Evolutionary conservation across 2,888 invertebrate genomes (phyloP).

Genomic region (Netelia inedita): DNA sequence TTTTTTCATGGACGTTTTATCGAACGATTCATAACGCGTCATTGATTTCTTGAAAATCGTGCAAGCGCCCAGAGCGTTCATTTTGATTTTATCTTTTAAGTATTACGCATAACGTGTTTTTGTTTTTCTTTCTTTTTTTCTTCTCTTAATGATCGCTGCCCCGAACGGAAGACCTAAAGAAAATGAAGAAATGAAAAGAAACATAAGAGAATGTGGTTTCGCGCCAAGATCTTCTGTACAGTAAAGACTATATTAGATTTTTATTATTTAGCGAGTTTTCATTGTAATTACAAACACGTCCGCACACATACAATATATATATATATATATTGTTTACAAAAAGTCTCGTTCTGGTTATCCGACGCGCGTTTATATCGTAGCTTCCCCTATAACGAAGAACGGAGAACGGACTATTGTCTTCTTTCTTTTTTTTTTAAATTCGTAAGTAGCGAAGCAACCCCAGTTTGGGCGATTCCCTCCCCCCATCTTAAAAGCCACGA

Average conservation of each 20-base stretch:
- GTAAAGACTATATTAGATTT: conserved; percentile 80
- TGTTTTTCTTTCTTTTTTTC: conserved; percentile 36
- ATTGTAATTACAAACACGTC: conserved; percentile 56
- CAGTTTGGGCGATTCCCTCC: conserved; percentile 51
- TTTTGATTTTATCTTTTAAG: conserved; percentile 60
- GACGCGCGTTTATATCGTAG: conserved; percentile 76
- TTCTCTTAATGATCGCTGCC: conserved; percentile 60
- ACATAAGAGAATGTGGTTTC: conserved; percentile 70
- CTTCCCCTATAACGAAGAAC: not conserved
- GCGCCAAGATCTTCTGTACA: conserved; percentile 79
- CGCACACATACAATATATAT: conserved; percentile 47
- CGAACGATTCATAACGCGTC: conserved; percentile 27
- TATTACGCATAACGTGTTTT: conserved; percentile 43
- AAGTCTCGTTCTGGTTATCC: conserved; percentile 74
- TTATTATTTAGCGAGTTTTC: conserved; percentile 63
- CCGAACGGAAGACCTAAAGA: conserved; percentile 65
- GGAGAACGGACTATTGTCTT: conserved; percentile 80
- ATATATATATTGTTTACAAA: conserved; percentile 47
- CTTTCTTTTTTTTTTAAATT: conserved; percentile 75
- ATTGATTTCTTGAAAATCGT: conserved; percentile 19
- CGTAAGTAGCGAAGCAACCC: conserved; percentile 78
- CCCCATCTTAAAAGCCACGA: conserved; percentile 40
- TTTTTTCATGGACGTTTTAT: conserved; percentile 46
- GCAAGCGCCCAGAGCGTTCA: conserved; percentile 47
- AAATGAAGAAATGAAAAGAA: conserved; percentile 25